A percentile compares a stretch with the other conserved stretches of the same genome.
Conservation (phyloP, 2,113 vertebrate species). For the Actenoides lindsayi region DNA sequence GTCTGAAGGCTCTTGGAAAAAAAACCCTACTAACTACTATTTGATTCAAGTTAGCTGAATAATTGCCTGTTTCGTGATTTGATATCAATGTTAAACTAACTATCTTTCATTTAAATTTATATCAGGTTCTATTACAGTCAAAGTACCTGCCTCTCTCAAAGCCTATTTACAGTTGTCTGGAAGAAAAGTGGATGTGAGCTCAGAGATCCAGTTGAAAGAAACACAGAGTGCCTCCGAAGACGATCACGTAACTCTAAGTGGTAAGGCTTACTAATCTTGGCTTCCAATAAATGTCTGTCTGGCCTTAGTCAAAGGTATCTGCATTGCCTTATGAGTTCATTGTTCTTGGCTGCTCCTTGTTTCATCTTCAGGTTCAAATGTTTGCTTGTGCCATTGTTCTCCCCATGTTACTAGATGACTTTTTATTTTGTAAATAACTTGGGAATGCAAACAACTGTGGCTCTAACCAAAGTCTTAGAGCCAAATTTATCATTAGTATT, state of each 20-base stretch:
- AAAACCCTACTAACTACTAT: accelerated
- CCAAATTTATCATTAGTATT: background rate
- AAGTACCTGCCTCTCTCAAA: constrained; percentile 83
- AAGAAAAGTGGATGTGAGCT: constrained; percentile 81
- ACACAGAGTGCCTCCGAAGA: constrained; percentile 66
- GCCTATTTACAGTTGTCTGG: constrained; percentile 83
- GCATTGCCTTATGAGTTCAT: background rate
- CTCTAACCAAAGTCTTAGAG: background rate
- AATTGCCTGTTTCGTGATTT: background rate
- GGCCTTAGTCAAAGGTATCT: background rate
- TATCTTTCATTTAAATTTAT: constrained; percentile 18
- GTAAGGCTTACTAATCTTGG: constrained; percentile 75
- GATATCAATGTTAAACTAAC: background rate
- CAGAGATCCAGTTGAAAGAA: constrained; percentile 81
- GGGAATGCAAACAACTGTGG: background rate
- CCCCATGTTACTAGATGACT: background rate
- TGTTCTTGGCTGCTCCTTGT: constrained; percentile 26
- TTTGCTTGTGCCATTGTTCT: background rate
- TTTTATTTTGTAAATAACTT: constrained; percentile 14
- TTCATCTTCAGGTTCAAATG: background rate
- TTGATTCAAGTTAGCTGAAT: background rate
- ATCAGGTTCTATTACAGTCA: constrained; percentile 86
- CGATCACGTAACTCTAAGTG: constrained; percentile 76
- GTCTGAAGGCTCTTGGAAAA: background rate
- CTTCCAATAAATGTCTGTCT: constrained; percentile 14